Conservation (phyloP, 2,888 invertebrate genomes). For the Teleiodes luculella region DNA sequence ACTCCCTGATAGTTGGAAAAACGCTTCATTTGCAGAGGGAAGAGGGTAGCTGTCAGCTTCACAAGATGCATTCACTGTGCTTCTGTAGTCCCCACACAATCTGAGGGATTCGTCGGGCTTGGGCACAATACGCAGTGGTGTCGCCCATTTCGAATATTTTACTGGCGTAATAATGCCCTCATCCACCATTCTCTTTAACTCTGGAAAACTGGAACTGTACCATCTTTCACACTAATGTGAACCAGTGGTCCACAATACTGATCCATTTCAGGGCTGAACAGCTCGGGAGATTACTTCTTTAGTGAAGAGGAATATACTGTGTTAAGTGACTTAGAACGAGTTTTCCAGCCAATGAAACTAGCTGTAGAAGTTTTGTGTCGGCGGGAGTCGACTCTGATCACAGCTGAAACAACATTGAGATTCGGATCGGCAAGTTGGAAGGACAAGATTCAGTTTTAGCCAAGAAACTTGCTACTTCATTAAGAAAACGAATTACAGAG, state of each 20-base stretch:
- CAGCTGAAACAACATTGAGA: no score
- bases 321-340: no score
- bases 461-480: no score
- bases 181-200: not conserved
- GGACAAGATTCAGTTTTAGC: no score
- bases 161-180: slow-evolving; percentile 18
- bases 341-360: no score
- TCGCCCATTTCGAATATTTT: slow-evolving; percentile 22
- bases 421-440: no score
- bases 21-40: slow-evolving; percentile 20
- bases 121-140: slow-evolving; percentile 12
- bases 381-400: no score
- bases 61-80: slow-evolving; percentile 20
- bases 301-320: no score
- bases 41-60: slow-evolving; percentile 19
- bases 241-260: not conserved
- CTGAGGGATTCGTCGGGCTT: not conserved
- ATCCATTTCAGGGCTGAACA: not conserved
- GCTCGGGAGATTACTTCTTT: not conserved
- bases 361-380: no score
- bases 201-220: not conserved
- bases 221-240: not conserved
- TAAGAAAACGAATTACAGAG: no score
- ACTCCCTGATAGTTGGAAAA: slow-evolving; percentile 2
- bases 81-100: slow-evolving; percentile 20